Percentiles rank a stretch among this genome's conserved stretches.
Evolutionary conservation across 2,113 vertebrate genomes (phyloP).

Genomic region (Corythornis vintsioides): DNA sequence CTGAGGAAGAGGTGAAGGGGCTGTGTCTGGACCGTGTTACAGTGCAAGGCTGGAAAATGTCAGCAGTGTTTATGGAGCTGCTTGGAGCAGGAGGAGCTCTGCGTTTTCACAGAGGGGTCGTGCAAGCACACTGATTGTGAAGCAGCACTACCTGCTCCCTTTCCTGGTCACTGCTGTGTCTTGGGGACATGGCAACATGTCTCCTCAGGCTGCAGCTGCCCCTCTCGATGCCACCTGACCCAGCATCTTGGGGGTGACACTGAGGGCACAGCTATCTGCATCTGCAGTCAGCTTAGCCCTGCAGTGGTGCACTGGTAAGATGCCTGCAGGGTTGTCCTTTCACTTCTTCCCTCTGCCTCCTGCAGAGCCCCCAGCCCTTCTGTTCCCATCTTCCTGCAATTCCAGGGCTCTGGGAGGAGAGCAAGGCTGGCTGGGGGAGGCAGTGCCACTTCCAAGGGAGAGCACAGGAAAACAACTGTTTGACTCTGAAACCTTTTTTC

Average conservation of each 20-base stretch:
- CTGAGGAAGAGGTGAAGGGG: neutral
- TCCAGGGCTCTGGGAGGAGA: neutral
- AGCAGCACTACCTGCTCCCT: neutral
- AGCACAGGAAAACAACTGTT: rapidly evolving
- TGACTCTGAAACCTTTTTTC: neutral
- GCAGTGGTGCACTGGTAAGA: neutral
- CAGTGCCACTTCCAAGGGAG: neutral
- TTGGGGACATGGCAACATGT: rapidly evolving
- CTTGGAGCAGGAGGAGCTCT: neutral
- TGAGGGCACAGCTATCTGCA: neutral
- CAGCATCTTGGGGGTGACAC: rapidly evolving
- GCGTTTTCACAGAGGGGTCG: neutral
- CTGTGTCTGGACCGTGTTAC: neutral
- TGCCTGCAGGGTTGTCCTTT: neutral
- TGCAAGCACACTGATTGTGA: rapidly evolving
- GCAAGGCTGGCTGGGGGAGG: neutral
- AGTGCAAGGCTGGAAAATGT: neutral
- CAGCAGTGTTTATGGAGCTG: rapidly evolving
- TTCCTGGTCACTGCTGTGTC: neutral
- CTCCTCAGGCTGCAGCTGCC: neutral
- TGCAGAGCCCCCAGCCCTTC: rapidly evolving
- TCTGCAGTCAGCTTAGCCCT: neutral
- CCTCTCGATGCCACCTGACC: neutral
- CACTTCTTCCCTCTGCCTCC: neutral
- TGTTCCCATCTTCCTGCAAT: rapidly evolving